Base-by-base conservation (phyloP, 2,888 invertebrate species). In the Meteorus cinctellus region DNA sequence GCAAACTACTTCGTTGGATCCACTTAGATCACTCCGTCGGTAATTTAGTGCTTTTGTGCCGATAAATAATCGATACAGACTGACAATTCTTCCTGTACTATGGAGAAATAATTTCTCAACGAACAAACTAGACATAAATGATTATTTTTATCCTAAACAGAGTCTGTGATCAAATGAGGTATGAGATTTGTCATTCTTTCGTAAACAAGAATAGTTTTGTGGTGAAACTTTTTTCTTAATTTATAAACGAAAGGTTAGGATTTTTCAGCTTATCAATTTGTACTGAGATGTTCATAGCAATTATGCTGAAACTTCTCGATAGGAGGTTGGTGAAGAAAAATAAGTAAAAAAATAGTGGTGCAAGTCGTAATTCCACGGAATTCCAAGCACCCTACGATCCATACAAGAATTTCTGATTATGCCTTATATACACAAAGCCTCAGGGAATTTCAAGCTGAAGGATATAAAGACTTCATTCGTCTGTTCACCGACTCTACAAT, bases 401-500 rank as follows among this genome's bases (percentile, higher is more conserved):
- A 70, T 66, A 77, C 73, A 73, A 69, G 78, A 81, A 81, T 81
- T 78, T 78, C 79, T 81, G 81, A 81, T 81, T 81, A 77, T 60
- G 81, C 74, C 2, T 24, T 55, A 55, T 55, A 55, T 24, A 55
- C 2, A 34, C 66, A 77, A 63, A 73, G 72, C 75, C 69, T 41
- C 55, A 76, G 74, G 75, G 76, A 62, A 75, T 71, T 75, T 77
- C 34, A 41, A 70, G 41, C 60, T 24, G 36, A 41, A 59, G 29
- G 70, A 59, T 70, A 60, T 62, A 31, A 62, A 70, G 70, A 59
- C 55, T 51, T 8, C 19, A 59, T 36, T 8, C 29, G 24, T 59
- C 5, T 68, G 65, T 16, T 14, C 24, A n/a, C 31, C 19, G 24
- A 24, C 24, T 24, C 24, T 1, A 24, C 24, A 65, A 48, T 31